Conservation (phyloP, 2,888 invertebrate genomes). For the Tricholauxania praeusta region DNA sequence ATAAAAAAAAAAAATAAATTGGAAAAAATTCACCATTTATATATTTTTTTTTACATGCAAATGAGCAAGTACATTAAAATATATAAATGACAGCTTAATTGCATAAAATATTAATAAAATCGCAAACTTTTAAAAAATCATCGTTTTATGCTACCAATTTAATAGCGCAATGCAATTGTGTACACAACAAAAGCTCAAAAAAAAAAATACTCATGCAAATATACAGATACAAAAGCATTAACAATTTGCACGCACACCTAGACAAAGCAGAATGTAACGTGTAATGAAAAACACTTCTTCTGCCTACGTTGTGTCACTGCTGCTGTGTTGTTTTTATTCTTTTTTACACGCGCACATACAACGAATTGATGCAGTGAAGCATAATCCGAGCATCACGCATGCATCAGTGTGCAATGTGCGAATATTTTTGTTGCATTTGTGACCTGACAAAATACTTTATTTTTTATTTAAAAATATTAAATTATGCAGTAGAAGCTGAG, state of each 20-base stretch:
- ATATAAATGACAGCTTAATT: not conserved
- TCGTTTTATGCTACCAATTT: not conserved
- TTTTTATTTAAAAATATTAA: constrained; percentile 7
- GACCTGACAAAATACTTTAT: not conserved
- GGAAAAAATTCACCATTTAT: too few species aligned
- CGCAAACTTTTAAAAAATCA: not conserved
- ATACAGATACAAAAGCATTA: not conserved
- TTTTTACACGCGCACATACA: not conserved
- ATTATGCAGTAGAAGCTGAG: constrained; percentile 7
- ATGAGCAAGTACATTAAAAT: not conserved
- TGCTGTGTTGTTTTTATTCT: too few species aligned
- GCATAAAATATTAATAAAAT: not conserved
- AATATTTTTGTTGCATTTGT: too few species aligned
- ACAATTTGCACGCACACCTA: constrained; percentile 1
- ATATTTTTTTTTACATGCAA: not conserved
- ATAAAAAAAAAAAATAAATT: too few species aligned
- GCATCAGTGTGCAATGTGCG: not conserved
- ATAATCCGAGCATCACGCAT: constrained; percentile 4
- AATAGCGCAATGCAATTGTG: too few species aligned
- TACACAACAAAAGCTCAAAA: too few species aligned
- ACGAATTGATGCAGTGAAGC: not conserved
- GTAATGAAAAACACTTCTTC: too few species aligned
- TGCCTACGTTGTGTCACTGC: too few species aligned
- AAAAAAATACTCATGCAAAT: too few species aligned
- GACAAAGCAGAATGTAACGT: not conserved